Conservation (phyloP, 2,113 vertebrate genomes). For the Excalfactoria chinensis region DNA sequence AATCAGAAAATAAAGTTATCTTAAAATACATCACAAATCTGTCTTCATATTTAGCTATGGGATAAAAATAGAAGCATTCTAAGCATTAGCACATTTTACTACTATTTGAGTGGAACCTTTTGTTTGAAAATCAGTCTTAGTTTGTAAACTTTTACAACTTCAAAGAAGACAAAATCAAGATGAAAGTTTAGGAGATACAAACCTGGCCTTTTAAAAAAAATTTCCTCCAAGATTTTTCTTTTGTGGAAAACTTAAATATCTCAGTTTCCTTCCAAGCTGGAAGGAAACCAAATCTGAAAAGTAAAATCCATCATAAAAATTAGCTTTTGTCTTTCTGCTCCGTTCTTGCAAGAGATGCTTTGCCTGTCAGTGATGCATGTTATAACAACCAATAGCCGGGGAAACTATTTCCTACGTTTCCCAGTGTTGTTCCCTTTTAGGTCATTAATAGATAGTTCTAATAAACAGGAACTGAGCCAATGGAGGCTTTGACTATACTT, state of each 20-base stretch:
- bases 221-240: constrained; percentile 43
- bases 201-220: neutral
- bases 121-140: constrained; percentile 16
- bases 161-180: constrained; percentile 29
- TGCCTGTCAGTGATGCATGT: neutral
- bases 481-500: constrained; percentile 50
- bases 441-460: constrained; percentile 70
- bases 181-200: neutral
- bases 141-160: constrained; percentile 20
- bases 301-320: constrained; percentile 52
- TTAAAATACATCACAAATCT: neutral
- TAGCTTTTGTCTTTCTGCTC: constrained; percentile 44
- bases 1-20: neutral
- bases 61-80: neutral
- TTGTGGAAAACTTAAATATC: constrained; percentile 50
- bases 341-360: constrained; percentile 18
- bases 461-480: constrained; percentile 62
- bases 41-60: neutral
- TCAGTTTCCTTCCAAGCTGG: constrained; percentile 49
- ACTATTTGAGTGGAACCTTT: constrained; percentile 2
- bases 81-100: constrained; percentile 21
- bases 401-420: constrained; percentile 41
- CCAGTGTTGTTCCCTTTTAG: constrained; percentile 48
- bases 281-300: constrained; percentile 42
- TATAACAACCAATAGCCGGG: constrained; percentile 44